Evolutionary conservation across 1,140 invertebrate genomes (phyloP).

Genomic region (Drosophila kurseongensis): DNA sequence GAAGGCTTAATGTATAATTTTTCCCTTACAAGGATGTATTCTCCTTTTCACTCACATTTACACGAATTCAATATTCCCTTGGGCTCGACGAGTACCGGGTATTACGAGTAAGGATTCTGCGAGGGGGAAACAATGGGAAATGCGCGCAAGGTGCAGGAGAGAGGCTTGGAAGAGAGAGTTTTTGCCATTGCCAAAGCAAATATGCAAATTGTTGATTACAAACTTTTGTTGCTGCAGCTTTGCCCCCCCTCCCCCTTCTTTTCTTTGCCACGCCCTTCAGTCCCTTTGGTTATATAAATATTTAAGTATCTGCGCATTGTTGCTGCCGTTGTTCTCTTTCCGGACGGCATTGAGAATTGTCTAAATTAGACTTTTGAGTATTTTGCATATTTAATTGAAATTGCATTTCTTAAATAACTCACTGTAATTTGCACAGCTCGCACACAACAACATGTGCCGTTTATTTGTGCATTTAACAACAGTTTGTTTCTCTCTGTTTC

Average conservation of each 20-base stretch:
- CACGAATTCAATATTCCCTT: not conserved
- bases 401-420: conserved; percentile 83
- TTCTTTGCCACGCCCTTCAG: not conserved
- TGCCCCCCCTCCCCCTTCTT: not conserved
- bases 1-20: too few relatives aligned
- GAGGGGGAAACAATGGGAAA: conserved; percentile 45
- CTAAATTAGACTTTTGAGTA: conserved; percentile 83
- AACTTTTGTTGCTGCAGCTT: conserved; percentile 65
- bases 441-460: conserved; percentile 41
- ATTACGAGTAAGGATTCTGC: conserved; percentile 42
- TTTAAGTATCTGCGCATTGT: conserved; percentile 79
- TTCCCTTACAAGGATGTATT: too few relatives aligned
- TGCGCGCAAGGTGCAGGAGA: conserved; percentile 71
- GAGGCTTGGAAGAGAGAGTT: conserved; percentile 45
- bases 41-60: too few relatives aligned
- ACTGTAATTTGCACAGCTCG: conserved; percentile 67
- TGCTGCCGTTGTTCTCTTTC: conserved; percentile 36
- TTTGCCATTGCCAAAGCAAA: conserved; percentile 78
- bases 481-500: conserved; percentile 25
- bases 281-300: conserved; percentile 71
- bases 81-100: not conserved
- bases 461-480: conserved; percentile 74
- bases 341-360: conserved; percentile 55
- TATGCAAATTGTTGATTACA: conserved; percentile 84
- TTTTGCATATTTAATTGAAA: conserved; percentile 84